Conservation (phyloP, 2,797 vertebrate species). For the Darevskia nairensis region DNA sequence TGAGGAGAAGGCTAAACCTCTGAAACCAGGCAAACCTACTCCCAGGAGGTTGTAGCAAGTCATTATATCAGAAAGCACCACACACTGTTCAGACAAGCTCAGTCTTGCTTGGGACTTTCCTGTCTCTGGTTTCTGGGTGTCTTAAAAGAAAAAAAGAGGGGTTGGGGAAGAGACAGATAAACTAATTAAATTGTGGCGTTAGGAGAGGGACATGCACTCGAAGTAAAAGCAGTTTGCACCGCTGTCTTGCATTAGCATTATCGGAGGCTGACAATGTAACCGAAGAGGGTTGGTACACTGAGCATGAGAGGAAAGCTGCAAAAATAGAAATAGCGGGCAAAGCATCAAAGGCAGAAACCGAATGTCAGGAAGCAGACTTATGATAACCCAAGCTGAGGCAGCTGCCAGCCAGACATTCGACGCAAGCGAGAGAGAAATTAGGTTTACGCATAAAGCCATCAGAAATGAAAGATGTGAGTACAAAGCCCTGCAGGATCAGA, state of each 20-base stretch:
- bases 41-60: conserved; percentile 56
- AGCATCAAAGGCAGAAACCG: conserved; percentile 17
- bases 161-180: conserved; percentile 39
- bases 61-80: conserved; percentile 55
- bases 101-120: conserved; percentile 53
- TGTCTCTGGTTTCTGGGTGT: conserved; percentile 3
- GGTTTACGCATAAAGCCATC: background rate
- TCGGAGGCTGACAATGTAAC: conserved; percentile 11
- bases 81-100: conserved; percentile 42
- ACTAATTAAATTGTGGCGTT: conserved; percentile 56
- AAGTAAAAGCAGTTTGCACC: conserved; percentile 32
- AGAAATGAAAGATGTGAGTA: background rate
- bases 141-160: background rate
- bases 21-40: conserved; percentile 7
- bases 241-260: conserved; percentile 43
- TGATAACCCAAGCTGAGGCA: conserved; percentile 14
- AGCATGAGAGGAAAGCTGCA: background rate
- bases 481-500: background rate
- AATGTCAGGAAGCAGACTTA: conserved; percentile 9
- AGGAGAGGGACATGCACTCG: conserved; percentile 44
- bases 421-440: background rate
- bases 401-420: background rate
- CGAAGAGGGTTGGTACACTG: conserved; percentile 7
- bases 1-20: background rate
- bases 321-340: conserved; percentile 37